These are phyloP conservation scores for Glyptemys insculpta DNA, from an alignment of 2,797 vertebrate genomes.

Conservation along the genomic window DNA sequence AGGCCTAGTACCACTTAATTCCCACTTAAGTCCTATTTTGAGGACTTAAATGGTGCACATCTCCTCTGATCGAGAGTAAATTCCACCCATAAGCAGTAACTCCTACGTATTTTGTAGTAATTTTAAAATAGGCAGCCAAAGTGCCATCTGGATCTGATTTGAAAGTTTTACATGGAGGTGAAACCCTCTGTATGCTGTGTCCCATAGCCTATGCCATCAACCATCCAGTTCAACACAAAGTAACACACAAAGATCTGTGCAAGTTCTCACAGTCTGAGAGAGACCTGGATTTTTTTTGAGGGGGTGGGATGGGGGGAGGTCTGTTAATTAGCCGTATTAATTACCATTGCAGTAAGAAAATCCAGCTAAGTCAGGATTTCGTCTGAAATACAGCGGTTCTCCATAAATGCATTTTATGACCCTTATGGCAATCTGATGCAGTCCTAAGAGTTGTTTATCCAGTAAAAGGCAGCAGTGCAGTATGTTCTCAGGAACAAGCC, in stretches of 20 bases:
- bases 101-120: background rate
- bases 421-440: constrained; percentile 14
- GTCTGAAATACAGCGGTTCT: background rate
- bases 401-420: constrained; percentile 32
- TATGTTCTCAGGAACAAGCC: constrained; percentile 48
- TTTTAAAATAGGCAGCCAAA: background rate
- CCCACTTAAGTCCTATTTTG: rapidly evolving
- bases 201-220: rapidly evolving
- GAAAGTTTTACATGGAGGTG: background rate
- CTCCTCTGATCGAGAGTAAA: background rate
- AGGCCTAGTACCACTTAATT: background rate
- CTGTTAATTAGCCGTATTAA: constrained; percentile 41
- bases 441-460: constrained; percentile 50
- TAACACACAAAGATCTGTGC: background rate
- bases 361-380: constrained; percentile 27
- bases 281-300: rapidly evolving
- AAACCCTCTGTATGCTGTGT: background rate
- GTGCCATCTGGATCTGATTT: rapidly evolving
- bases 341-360: constrained; percentile 37
- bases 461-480: constrained; percentile 44
- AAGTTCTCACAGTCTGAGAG: background rate
- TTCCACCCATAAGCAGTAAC: background rate
- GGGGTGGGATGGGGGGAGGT: background rate
- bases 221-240: background rate
- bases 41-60: background rate